Evolutionary conservation across 2,113 vertebrate genomes (phyloP), one percentile per base, ranked within the genome.

Genomic region (Chionis minor): DNA sequence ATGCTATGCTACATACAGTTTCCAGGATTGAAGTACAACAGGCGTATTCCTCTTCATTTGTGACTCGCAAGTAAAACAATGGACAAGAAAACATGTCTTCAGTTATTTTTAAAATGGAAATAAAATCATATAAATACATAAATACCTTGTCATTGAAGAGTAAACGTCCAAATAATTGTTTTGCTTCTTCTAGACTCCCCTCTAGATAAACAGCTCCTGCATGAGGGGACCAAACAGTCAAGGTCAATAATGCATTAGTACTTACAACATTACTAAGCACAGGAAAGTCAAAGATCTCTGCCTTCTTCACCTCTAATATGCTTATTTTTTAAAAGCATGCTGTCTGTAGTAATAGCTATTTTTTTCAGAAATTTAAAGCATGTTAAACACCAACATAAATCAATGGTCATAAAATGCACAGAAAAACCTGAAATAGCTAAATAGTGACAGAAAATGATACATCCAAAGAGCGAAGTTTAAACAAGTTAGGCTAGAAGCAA

Each of bases 181-280:
- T 99, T 78, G 99, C 98, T 97, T 99, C 99, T 56, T 99, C 99
- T 80, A 99, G 97, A 59, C 99, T 99, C 88, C 99, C 99, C 90
- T 99, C 99, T 94, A 99, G 93, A 97, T 99, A 99, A 95, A 99
- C 99, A 5, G 99, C 99, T 90, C 99, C 99, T 99, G 70, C 71
- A 88, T 13, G 52, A 88, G 42, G 38, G 42, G 54, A 81, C 33
- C 88, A 90, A 90, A 67, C n/a, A 94, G 14, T 51, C 80, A 49
- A 95, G 51, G 59, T 84, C 82, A 96, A 72, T 66, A 51, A 71
- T 7, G 44, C 33, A 61, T 93, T 90, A 96, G 54, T 63, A 95
- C 19, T 88, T 84, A 77, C 42, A 94, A 96, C 94, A 95, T 94
- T 62, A 69, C 56, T 54, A 49, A 42, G 44, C 55, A 62, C 3